phyloP scores from a whole-genome alignment of 2,888 invertebrate species.

The Hypercompe scribonia region DNA sequence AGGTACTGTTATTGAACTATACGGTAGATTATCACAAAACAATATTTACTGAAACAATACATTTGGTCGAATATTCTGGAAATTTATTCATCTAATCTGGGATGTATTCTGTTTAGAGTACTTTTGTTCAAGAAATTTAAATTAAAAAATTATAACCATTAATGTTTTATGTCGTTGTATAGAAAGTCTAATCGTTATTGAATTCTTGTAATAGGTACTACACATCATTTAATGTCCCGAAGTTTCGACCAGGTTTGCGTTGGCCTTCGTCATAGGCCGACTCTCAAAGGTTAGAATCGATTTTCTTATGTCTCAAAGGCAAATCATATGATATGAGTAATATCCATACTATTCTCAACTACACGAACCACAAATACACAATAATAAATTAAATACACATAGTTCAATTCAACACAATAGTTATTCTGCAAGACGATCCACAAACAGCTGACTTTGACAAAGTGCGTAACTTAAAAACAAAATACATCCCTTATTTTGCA shows the following conservation, averaged over 20 bases:
- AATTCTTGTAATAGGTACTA: background rate
- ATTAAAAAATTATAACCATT: background rate
- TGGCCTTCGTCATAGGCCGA: background rate
- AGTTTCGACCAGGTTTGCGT: background rate
- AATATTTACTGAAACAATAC: background rate
- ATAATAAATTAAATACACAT: background rate
- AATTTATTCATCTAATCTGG: background rate
- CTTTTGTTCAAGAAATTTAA: background rate
- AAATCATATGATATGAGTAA: background rate
- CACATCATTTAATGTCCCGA: background rate
- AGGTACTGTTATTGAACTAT: background rate
- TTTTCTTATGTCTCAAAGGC: background rate
- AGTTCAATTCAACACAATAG: background rate
- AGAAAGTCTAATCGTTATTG: no score
- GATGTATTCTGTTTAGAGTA: constrained; percentile 3
- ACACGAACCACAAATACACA: background rate
- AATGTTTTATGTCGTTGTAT: background rate
- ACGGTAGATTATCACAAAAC: background rate
- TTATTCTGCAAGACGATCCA: background rate
- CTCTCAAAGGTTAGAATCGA: background rate
- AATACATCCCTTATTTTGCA: constrained; percentile 2
- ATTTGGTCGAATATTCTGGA: background rate
- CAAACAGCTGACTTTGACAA: background rate
- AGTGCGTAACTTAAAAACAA: constrained; percentile 1
- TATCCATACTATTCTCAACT: background rate